Conservation (phyloP, 2,113 vertebrate species). For the Tyrannus savana region DNA sequence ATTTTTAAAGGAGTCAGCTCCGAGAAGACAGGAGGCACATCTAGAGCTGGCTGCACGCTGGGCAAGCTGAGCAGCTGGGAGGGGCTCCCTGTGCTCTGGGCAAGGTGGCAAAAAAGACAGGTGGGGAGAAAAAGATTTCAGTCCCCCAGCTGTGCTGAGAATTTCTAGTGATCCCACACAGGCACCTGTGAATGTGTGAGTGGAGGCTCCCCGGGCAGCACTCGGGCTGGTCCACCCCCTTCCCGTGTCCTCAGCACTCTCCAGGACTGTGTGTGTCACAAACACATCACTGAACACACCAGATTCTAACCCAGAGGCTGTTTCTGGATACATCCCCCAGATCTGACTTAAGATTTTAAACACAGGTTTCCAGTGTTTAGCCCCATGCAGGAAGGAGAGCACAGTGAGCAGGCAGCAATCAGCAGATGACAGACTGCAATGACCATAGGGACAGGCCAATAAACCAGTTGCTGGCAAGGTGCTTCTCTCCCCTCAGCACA, state of each 20-base stretch:
- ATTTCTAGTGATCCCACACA: not conserved
- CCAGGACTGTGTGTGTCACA: not conserved
- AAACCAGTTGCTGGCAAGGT: not conserved
- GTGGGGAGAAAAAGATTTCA: not conserved
- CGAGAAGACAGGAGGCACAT: not conserved
- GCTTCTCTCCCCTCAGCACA: not conserved
- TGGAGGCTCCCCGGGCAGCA: not conserved
- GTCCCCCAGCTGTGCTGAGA: not conserved
- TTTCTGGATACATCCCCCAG: not conserved
- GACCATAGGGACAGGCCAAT: not conserved
- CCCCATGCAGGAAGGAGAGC: not conserved
- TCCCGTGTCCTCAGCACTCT: not conserved
- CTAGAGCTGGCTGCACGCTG: fast-evolving
- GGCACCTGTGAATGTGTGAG: not conserved
- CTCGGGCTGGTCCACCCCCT: fast-evolving
- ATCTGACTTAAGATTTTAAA: not conserved
- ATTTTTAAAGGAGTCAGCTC: not conserved
- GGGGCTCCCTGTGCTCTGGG: not conserved
- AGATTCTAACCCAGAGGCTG: not conserved
- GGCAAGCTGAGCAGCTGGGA: not conserved
- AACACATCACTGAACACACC: not conserved
- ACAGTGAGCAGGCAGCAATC: not conserved
- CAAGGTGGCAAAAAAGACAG: not conserved
- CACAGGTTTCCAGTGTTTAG: not conserved
- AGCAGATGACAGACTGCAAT: not conserved